Evolutionary conservation across 2,888 invertebrate genomes (phyloP).

Genomic region (Argyresthia albistria): DNA sequence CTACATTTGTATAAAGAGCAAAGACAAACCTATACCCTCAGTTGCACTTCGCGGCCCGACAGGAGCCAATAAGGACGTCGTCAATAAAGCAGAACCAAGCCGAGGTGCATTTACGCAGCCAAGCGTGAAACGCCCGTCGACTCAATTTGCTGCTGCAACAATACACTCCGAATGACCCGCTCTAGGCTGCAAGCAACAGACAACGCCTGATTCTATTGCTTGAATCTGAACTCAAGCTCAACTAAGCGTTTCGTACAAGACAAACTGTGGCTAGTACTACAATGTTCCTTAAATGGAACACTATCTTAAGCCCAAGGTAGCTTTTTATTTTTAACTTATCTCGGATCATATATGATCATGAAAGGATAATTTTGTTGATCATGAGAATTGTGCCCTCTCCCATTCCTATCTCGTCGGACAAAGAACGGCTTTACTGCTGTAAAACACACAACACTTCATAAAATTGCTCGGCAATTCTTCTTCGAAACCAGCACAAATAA

Average conservation of each 20-base stretch:
- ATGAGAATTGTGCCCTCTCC: neutral
- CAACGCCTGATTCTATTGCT: too few species aligned
- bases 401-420: neutral
- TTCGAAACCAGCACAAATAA: conserved; percentile 36
- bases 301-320: too few species aligned
- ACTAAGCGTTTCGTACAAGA: too few species aligned
- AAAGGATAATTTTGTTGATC: too few species aligned
- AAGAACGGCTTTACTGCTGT: conserved; percentile 1
- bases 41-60: neutral
- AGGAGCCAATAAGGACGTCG: conserved; percentile 15
- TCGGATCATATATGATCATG: too few species aligned
- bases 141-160: conserved; percentile 54
- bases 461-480: conserved; percentile 38
- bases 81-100: conserved; percentile 33
- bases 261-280: too few species aligned
- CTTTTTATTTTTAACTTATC: too few species aligned
- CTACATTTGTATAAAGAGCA: too few species aligned
- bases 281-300: too few species aligned
- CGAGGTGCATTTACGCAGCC: conserved; percentile 26
- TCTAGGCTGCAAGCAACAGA: conserved; percentile 6
- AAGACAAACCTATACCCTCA: too few species aligned
- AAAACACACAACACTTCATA: conserved; percentile 6
- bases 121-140: conserved; percentile 53
- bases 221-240: too few species aligned
- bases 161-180: conserved; percentile 32